Evolutionary conservation across 2,888 invertebrate genomes (phyloP), one percentile per base, ranked within the genome.

Genomic region (Spodoptera picta): DNA sequence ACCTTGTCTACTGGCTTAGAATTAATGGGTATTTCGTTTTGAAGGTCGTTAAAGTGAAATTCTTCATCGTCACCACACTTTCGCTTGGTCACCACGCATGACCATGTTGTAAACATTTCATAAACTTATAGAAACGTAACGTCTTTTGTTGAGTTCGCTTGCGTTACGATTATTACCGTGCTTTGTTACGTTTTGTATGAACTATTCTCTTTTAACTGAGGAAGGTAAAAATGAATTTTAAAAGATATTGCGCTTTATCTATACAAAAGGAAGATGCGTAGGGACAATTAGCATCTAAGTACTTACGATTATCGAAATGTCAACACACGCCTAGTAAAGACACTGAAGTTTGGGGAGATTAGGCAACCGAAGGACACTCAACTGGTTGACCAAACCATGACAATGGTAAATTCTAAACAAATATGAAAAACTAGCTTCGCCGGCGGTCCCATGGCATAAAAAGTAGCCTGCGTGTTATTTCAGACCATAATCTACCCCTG

Each of bases 31-130:
- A 61, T 53, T 68, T 63, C 43, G 51, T 74, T 82, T 81, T 84
- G 81, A 83, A 84, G 85, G 83, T 83, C 78, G 81, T 75, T 83
- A 82, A 87, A 85, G 80, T 82, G 84, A 87, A 86, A 85, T 83
- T 83, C 53, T 44, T 75, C 73, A 75, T 67, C 81, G 85, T 83
- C 86, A 76, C 78, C 71, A 76, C 84, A 87, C 89, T 89, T 89
- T 89, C 89, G 83, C 87, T 79, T 59, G 56, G 65, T 63, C 65
- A 72, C 69, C 66, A 73, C 68, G 66, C 77, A 75, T 69, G 60
- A 62, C 60, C 59, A 64, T 70, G 58, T 68, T 59, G 60, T 65
- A 70, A 73, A 59, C 42, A 47, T 80, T 83, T 79, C 72, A 75
- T 77, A 79, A 68, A 58, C 67, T 75, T 73, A 78, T 68, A 54